Evolutionary conservation across 2,113 vertebrate genomes (phyloP).

Genomic region (Origma solitaria): DNA sequence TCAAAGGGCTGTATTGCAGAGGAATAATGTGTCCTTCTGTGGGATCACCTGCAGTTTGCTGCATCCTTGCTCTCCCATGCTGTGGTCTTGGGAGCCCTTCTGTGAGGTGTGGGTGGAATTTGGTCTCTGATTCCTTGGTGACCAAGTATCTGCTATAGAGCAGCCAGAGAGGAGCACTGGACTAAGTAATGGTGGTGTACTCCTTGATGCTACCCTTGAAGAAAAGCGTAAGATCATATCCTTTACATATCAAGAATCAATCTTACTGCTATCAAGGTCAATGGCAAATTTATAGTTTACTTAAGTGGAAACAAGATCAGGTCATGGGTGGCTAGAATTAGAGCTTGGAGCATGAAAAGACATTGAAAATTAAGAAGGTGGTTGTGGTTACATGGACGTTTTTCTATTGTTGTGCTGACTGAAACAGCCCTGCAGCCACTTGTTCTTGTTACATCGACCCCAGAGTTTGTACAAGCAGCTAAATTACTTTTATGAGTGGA

Average conservation of each 20-base stretch:
- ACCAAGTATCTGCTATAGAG: background rate
- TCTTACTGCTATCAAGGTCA: conserved; percentile 30
- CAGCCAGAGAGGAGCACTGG: background rate
- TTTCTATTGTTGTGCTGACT: background rate
- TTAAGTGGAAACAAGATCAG: conserved; percentile 19
- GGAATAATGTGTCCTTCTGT: background rate
- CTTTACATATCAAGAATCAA: background rate
- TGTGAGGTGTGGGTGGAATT: background rate
- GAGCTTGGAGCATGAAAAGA: conserved; percentile 30
- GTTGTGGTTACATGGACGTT: background rate
- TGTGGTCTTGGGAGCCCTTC: background rate
- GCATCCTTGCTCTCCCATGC: background rate
- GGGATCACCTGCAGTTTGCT: background rate
- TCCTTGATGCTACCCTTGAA: background rate
- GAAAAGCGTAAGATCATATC: background rate
- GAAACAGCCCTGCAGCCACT: background rate
- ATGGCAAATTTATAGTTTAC: conserved; percentile 8
- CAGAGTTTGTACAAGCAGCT: background rate
- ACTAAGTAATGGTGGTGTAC: background rate
- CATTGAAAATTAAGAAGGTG: conserved; percentile 32
- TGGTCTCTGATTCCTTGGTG: background rate
- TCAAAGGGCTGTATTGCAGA: rapidly evolving
- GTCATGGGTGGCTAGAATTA: background rate
- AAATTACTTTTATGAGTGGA: background rate
- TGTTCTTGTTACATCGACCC: background rate